Percentiles rank a stretch among this genome's conserved stretches.
Conservation (phyloP, 2,797 vertebrate species). For the Crax fasciolata region DNA sequence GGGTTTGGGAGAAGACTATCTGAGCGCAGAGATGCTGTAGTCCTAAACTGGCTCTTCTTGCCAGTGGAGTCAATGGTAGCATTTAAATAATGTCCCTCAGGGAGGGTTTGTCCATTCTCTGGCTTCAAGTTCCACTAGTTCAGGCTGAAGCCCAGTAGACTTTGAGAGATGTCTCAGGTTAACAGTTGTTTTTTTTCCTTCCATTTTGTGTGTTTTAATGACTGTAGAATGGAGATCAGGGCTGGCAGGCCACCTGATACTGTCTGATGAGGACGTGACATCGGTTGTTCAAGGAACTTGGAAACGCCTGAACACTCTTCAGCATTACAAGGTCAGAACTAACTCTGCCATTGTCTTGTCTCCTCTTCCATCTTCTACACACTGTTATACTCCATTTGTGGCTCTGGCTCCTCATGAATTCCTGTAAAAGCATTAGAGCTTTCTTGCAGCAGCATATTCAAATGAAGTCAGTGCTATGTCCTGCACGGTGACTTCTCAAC, state of each 20-base stretch:
- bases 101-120: neutral
- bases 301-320: slow-evolving; percentile 96
- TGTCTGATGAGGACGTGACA: slow-evolving; percentile 96
- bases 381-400: neutral
- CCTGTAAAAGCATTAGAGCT: neutral
- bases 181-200: neutral
- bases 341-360: neutral
- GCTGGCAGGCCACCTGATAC: slow-evolving; percentile 95
- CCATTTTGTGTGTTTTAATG: neutral
- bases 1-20: neutral
- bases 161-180: neutral
- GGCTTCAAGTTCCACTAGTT: neutral
- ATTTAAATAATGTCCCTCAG: neutral
- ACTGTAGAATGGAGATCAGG: slow-evolving; percentile 94
- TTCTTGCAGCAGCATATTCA: neutral
- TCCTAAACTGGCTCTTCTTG: neutral
- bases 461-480: neutral
- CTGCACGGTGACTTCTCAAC: neutral
- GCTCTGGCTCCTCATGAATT: neutral
- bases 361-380: neutral
- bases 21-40: neutral
- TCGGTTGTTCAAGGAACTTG: slow-evolving; percentile 95
- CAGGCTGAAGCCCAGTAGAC: neutral
- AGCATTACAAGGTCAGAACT: slow-evolving; percentile 94
- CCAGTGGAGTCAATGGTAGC: neutral